Evolutionary conservation across 2,797 vertebrate genomes (phyloP).

Genomic region (Aeoliscus strigatus): DNA sequence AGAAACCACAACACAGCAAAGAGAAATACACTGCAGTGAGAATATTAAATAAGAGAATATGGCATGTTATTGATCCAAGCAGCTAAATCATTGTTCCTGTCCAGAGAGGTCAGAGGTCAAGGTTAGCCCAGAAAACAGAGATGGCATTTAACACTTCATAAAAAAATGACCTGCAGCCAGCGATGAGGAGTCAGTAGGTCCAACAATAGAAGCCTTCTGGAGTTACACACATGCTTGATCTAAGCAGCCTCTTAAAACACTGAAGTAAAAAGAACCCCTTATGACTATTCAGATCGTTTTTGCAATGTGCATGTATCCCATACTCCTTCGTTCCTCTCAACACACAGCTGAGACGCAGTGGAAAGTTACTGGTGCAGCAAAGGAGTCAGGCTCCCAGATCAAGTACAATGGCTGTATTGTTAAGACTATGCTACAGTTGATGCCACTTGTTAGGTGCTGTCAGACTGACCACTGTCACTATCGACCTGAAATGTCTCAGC

Average conservation of each 20-base stretch:
- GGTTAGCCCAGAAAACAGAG: constrained; percentile 19
- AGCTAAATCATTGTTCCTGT: constrained; percentile 20
- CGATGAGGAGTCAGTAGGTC: not conserved
- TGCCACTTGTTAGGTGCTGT: constrained; percentile 15
- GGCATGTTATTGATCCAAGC: constrained; percentile 23
- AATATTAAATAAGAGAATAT: constrained; percentile 31
- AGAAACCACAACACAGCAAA: constrained; percentile 12
- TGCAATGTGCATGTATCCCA: constrained; percentile 6
- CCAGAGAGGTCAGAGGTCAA: constrained; percentile 35
- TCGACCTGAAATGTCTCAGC: constrained; percentile 1
- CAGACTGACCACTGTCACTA: constrained; percentile 8
- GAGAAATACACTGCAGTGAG: constrained; percentile 24
- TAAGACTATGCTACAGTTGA: constrained; percentile 12
- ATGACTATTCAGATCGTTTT: constrained; percentile 9
- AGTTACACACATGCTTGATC: constrained; percentile 17
- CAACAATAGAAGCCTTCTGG: not conserved
- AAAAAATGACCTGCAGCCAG: constrained; percentile 17
- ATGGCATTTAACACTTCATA: constrained; percentile 23
- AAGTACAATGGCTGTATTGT: constrained; percentile 49
- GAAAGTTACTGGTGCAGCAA: constrained; percentile 58
- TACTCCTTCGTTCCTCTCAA: constrained; percentile 11
- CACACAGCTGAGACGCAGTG: constrained; percentile 32
- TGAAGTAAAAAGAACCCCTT: constrained; percentile 15
- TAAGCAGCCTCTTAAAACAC: constrained; percentile 4
- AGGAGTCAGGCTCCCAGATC: constrained; percentile 21